Evolutionary conservation across 2,113 vertebrate genomes (phyloP), one percentile per base, ranked within the genome.

Genomic region (Dissostichus mawsoni): DNA sequence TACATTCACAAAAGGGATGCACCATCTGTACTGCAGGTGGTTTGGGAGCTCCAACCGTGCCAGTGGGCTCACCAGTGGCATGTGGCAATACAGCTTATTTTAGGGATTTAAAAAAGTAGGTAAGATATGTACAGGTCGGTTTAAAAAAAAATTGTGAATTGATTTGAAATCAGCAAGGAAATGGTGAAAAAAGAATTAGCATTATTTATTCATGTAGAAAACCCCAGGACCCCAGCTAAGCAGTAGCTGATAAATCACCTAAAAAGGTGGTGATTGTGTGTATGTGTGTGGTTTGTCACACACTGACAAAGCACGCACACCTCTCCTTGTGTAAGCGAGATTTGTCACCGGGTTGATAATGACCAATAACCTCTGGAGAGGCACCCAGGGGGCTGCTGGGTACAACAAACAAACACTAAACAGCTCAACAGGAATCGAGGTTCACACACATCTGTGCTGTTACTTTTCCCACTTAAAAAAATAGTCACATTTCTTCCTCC

Each of bases 21-120:
- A 81, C 94, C 94, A 95, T 94, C 94, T 95, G 94, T 70, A 93
- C 91, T 88, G 89, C 83, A 89, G 84, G 89, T 92, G 85, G 89
- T 18, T 18, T 81, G 75, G 55, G 78, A 81, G 83, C 82, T 83
- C 86, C 84, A 84, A 74, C 89, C 48, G 83, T 86, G 86, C 63
- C 76, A 41, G 41, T 72, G 64, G 58, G 67, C 69, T 36, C 0
- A 8, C 55, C 52, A 62, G 62, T 20, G 59, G 25, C 2, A 8
- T 20, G 76, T 67, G 33, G 47, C 41, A 20, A 44, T 3, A 14
- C 74, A 58, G 69, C 71, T 77, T 51, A 52, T 74, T 76, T 69
- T 50, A 85, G 57, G 55, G 61, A 14, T 33, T 29, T 68, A 16
- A 59, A 18, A 36, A 4, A 2, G 36, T 51, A 7, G 6, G 17